Conservation (phyloP, 2,113 vertebrate genomes). For the Ivindomyrus marchei region DNA sequence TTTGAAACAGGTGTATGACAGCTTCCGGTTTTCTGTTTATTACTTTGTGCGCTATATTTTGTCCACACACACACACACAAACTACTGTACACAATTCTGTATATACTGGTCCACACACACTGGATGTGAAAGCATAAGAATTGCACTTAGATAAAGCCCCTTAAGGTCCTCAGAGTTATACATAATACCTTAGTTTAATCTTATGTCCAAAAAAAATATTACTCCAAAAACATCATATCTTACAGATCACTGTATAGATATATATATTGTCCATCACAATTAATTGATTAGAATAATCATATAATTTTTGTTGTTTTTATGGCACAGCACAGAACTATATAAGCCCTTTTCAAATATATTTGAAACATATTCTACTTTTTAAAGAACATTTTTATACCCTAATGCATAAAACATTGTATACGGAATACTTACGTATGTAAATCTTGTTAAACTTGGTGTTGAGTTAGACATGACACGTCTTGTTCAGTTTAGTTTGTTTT, state of each 20-base stretch:
- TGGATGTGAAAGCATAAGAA: neutral
- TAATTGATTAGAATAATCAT: neutral
- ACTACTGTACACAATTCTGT: neutral
- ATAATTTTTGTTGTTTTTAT: neutral
- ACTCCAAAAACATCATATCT: neutral
- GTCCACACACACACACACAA: neutral
- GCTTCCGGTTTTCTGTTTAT: neutral
- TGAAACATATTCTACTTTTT: conserved; percentile 17
- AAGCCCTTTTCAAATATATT: conserved; percentile 11
- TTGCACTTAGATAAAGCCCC: neutral
- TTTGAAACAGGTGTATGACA: neutral
- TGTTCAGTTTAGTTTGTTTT: conserved; percentile 23
- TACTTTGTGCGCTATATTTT: neutral
- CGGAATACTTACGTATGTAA: conserved; percentile 20
- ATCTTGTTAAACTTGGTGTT: conserved; percentile 27
- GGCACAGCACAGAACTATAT: conserved; percentile 19
- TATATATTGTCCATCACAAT: neutral
- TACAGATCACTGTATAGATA: conserved; percentile 7
- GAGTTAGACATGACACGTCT: conserved; percentile 25
- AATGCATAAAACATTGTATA: conserved; percentile 15
- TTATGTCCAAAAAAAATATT: neutral
- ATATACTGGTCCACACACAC: neutral
- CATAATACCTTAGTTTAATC: neutral
- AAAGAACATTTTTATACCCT: conserved; percentile 21
- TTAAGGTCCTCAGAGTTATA: neutral